phyloP scores from a whole-genome alignment of 2,113 vertebrate species.

The Raja brachyura region DNA sequence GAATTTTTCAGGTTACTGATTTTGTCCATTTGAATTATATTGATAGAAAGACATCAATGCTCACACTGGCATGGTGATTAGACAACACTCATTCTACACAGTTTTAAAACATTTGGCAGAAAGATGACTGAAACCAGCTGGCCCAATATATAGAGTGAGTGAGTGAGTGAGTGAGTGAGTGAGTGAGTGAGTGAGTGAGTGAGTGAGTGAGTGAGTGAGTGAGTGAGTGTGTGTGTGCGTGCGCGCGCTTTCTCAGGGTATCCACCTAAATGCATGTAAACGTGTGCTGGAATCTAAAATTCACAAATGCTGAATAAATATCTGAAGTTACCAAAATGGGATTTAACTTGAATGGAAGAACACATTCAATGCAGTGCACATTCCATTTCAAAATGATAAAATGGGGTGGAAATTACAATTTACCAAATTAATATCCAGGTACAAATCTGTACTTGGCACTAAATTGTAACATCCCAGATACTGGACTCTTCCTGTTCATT shows the following conservation, averaged over 20 bases:
- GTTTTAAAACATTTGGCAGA: too few species aligned
- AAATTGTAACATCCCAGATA: neutral
- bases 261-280: neutral
- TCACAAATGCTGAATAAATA: too few species aligned
- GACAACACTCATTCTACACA: too few species aligned
- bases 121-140: too few species aligned
- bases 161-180: too few species aligned
- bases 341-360: neutral
- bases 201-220: too few species aligned
- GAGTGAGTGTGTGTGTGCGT: too few species aligned
- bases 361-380: neutral
- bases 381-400: neutral
- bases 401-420: neutral
- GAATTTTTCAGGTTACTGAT: neutral
- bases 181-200: too few species aligned
- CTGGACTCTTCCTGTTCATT: neutral
- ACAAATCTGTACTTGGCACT: neutral
- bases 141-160: too few species aligned
- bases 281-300: too few species aligned
- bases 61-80: too few species aligned
- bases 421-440: neutral
- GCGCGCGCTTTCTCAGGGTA: neutral
- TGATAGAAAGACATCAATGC: neutral
- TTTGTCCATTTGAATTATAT: neutral
- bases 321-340: too few species aligned